These are phyloP conservation scores for Melipona quadrifasciata DNA, from an alignment of 1,140 invertebrate genomes.

Conservation along the genomic window DNA sequence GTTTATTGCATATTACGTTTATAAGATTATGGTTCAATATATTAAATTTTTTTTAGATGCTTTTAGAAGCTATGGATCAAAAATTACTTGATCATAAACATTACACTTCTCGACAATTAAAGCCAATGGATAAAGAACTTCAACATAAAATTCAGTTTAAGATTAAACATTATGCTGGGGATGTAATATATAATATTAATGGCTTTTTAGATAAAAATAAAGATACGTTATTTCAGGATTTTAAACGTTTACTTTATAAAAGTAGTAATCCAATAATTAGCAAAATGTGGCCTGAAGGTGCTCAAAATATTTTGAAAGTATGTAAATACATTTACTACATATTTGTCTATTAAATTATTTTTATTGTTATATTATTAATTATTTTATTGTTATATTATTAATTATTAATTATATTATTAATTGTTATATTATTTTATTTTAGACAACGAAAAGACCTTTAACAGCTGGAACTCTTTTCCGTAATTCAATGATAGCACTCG, in stretches of 20 bases:
- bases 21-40: background rate
- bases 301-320: constrained; percentile 93
- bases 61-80: constrained; percentile 96
- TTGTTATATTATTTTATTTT: constrained; percentile 62
- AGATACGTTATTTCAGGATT: constrained; percentile 97
- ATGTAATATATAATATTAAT: constrained; percentile 94
- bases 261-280: constrained; percentile 89
- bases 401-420: background rate
- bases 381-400: constrained; percentile 67
- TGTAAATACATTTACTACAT: constrained; percentile 5
- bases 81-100: constrained; percentile 93
- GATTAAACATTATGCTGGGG: constrained; percentile 97
- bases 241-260: constrained; percentile 94
- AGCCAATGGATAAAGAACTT: constrained; percentile 90
- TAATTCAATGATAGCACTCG: constrained; percentile 95
- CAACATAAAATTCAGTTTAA: constrained; percentile 92
- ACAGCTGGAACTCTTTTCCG: constrained; percentile 97
- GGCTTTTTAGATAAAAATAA: constrained; percentile 98
- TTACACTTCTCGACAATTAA: constrained; percentile 93
- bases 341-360: background rate
- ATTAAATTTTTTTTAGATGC: constrained; percentile 83
- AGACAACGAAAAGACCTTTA: constrained; percentile 96
- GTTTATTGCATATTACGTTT: background rate
- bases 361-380: constrained; percentile 1
- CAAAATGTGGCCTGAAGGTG: constrained; percentile 97